phyloP scores from a whole-genome alignment of 2,888 invertebrate genomes.

The Sarcophaga variegata region DNA sequence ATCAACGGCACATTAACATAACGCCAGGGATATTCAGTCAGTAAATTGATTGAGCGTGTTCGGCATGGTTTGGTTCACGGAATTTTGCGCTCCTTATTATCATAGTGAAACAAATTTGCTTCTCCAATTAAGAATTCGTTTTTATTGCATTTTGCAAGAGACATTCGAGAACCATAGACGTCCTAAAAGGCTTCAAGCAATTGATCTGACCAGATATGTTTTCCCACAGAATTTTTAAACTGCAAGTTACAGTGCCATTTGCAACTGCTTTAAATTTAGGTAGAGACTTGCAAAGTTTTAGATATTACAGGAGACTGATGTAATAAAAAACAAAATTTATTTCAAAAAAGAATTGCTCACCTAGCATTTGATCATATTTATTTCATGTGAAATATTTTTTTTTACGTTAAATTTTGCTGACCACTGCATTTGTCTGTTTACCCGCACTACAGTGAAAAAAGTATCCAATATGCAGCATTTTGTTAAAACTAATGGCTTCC shows the following conservation, averaged over 20 bases:
- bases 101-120: no score
- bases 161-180: no score
- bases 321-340: background rate
- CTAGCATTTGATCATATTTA: background rate
- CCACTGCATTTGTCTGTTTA: background rate
- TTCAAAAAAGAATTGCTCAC: background rate
- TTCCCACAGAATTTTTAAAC: no score
- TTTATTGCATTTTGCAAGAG: no score
- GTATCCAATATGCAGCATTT: slow-evolving; percentile 1
- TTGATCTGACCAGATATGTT: no score
- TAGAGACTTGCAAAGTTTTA: background rate
- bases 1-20: no score
- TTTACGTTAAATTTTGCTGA: background rate
- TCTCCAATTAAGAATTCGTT: no score
- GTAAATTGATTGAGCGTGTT: no score
- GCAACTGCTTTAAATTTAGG: background rate
- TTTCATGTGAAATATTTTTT: background rate
- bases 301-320: background rate
- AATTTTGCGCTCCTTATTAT: no score
- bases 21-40: no score
- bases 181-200: no score
- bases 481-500: slow-evolving; percentile 16
- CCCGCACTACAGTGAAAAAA: background rate
- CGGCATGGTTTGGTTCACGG: no score
- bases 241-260: slow-evolving; percentile 13